Base-by-base conservation (phyloP, 2,797 vertebrate species). In the Peromyscus attwateri region DNA sequence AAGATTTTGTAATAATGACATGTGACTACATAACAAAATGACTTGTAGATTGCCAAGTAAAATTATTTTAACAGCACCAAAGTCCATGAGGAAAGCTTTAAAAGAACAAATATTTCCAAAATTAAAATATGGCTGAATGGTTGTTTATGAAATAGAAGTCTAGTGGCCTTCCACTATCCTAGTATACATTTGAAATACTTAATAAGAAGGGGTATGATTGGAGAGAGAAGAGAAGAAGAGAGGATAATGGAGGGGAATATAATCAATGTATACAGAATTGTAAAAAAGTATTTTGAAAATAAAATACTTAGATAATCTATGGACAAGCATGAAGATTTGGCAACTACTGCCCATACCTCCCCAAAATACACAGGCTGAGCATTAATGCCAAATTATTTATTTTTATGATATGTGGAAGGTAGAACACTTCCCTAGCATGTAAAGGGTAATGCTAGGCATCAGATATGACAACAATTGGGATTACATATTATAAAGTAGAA, bases 101-200 rank as follows among this genome's bases (percentile, higher is more conserved):
- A 77, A 6, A 81, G 46, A 88, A 94, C 16, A 93, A 87, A 87
- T 2, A 29, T 80, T 57, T n/a, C 46, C 27, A 64, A 77, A 13
- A 16, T 94, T 85, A 80, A 95, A 92, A 92, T 0, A 0, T 11
- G 11, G 79, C 21, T 81, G 85, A 88, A 11, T 49, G 5, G n/a
- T 87, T 91, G 75, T 81, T 92, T 64, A 85, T 87, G 46, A 81
- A 73, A 3, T 57, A 75, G 7, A 4, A 43, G 4, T 55, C n/a
- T 55, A 85, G 6, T 73, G 52, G 37, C 1, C 66, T 93, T 55
- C 14, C 31, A 89, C 37, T 75, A 60, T 76, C 29, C 31, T 64
- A 14, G 14, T 14, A 29, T 82, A 88, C 83, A 94, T 64, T 94
- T 87, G 68, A 95, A 95, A 94, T 89, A 95, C 12, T 37, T 43